These are phyloP conservation scores for Conistra vaccinii DNA, from an alignment of 2,888 invertebrate species.

Conservation along the genomic window DNA sequence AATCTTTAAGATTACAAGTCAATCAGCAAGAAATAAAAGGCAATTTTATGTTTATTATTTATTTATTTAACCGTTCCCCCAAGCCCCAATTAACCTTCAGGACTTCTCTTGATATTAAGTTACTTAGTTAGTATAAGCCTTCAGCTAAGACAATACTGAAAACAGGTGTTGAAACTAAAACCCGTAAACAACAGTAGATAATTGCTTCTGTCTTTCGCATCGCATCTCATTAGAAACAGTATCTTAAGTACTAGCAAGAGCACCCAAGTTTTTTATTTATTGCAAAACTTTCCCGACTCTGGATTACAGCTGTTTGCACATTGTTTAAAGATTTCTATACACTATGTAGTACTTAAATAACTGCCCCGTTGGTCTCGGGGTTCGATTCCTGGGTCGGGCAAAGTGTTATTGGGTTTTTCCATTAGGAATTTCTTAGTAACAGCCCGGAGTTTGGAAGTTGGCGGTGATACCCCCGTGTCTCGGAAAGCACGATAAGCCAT, in stretches of 20 bases:
- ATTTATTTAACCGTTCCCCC: background rate
- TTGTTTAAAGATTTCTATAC: conserved; percentile 43
- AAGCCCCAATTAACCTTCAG: conserved; percentile 17
- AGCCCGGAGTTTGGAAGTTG: too few relatives aligned
- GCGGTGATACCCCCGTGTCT: too few relatives aligned
- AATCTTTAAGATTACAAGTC: too few relatives aligned
- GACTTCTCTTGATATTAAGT: background rate
- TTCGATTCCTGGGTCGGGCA: too few relatives aligned
- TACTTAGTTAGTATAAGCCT: background rate
- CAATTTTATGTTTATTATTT: too few relatives aligned
- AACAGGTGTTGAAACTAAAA: conserved; percentile 26
- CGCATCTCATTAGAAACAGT: conserved; percentile 41
- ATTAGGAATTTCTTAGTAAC: too few relatives aligned
- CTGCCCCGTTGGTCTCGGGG: too few relatives aligned
- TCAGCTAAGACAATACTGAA: background rate
- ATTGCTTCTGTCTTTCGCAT: conserved; percentile 29
- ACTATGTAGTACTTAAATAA: conserved; percentile 7
- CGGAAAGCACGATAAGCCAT: too few relatives aligned
- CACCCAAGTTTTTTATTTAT: conserved; percentile 65
- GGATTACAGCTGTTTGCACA: conserved; percentile 58
- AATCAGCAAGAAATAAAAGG: too few relatives aligned
- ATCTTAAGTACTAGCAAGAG: conserved; percentile 13
- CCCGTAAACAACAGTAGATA: conserved; percentile 37
- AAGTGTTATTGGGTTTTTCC: too few relatives aligned
- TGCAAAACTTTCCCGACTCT: conserved; percentile 55